phyloP scores from a whole-genome alignment of 1,140 invertebrate genomes.

The Babylonia areolata region DNA sequence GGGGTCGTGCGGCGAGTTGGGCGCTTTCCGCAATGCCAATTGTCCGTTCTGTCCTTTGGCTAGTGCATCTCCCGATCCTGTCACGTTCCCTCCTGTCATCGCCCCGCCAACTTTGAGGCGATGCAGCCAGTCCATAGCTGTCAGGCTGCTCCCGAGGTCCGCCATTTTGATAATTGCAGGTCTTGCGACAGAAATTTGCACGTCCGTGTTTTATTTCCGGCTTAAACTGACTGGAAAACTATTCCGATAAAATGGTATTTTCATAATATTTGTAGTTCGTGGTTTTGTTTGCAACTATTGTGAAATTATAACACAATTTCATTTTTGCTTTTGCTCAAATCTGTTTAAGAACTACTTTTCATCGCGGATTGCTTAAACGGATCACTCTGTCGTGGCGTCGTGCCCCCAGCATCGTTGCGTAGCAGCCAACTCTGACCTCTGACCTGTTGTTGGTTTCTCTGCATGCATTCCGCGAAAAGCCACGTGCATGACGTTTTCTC shows the following conservation, averaged over 20 bases:
- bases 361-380: conserved; percentile 34
- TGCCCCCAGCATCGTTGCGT: conserved; percentile 60
- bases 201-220: conserved; percentile 37
- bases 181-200: conserved; percentile 38
- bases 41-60: conserved; percentile 59
- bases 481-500: not conserved
- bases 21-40: conserved; percentile 67
- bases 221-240: not conserved
- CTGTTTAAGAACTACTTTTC: conserved; percentile 45
- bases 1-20: conserved; percentile 68
- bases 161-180: conserved; percentile 71
- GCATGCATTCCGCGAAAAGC: conserved; percentile 22
- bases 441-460: conserved; percentile 41
- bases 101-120: conserved; percentile 76
- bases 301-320: not conserved
- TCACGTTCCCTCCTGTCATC: conserved; percentile 64
- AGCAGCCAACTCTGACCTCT: conserved; percentile 65
- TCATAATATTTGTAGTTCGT: not conserved
- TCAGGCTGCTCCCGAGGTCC: conserved; percentile 78
- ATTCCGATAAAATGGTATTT: not conserved
- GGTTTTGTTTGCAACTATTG: not conserved
- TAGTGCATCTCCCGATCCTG: conserved; percentile 56
- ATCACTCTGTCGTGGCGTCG: conserved; percentile 51
- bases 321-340: not conserved
- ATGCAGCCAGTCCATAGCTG: conserved; percentile 80